Percentiles rank a stretch among this genome's conserved stretches.
Evolutionary conservation across 2,888 invertebrate species (phyloP).

Genomic region (Chironomus tentans): DNA sequence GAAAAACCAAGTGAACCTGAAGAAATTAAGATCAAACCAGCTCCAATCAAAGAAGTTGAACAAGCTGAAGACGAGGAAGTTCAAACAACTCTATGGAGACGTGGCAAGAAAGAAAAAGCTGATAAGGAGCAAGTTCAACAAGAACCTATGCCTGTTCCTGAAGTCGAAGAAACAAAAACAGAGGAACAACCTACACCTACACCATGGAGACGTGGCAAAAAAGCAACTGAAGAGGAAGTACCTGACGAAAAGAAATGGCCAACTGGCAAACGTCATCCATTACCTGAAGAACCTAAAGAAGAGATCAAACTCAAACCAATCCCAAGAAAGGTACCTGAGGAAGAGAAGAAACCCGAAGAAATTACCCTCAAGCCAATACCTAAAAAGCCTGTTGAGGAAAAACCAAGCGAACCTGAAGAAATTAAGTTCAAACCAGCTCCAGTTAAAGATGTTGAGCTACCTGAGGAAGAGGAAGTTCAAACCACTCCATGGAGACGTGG

Average conservation of each 20-base stretch:
- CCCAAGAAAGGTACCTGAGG: conserved; percentile 37
- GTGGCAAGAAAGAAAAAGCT: conserved; percentile 41
- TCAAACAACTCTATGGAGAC: conserved; percentile 36
- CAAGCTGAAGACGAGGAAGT: conserved; percentile 27
- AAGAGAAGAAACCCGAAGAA: conserved; percentile 35
- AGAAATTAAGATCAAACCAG: conserved; percentile 28
- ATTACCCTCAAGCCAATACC: conserved; percentile 43
- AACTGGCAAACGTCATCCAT: conserved; percentile 37
- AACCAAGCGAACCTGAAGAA: conserved; percentile 33
- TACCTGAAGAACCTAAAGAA: conserved; percentile 41
- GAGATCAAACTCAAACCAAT: conserved; percentile 46
- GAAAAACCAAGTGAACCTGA: conserved; percentile 32
- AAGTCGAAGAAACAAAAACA: conserved; percentile 32
- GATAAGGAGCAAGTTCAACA: conserved; percentile 29
- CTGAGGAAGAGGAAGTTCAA: conserved; percentile 35
- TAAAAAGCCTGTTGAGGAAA: conserved; percentile 34
- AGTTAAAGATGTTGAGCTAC: conserved; percentile 26
- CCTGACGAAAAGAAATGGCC: conserved; percentile 37
- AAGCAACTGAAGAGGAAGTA: conserved; percentile 36
- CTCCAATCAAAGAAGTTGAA: neutral
- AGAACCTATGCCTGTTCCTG: neutral
- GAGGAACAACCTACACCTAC: conserved; percentile 25
- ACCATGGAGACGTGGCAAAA: conserved; percentile 32
- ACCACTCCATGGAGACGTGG: conserved; percentile 37
- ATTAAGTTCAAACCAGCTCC: neutral